Percentiles rank a stretch among this genome's conserved stretches.
These are phyloP conservation scores for Dermochelys coriacea DNA, from an alignment of 2,797 vertebrate species.

Conservation along the genomic window DNA sequence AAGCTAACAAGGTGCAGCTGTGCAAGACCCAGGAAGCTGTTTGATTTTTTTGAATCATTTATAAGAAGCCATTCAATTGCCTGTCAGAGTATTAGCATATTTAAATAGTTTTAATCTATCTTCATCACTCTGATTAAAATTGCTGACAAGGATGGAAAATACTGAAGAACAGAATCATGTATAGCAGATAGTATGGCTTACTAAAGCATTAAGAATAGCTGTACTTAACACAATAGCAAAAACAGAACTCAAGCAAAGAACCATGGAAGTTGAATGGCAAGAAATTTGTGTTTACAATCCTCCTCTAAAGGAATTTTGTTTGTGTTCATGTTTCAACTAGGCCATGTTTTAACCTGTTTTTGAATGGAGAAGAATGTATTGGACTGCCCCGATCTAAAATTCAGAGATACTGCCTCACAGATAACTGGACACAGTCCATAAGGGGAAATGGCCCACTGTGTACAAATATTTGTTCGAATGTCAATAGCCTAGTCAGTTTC, in stretches of 20 bases:
- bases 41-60: conserved; percentile 64
- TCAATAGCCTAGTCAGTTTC: neutral
- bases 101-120: conserved; percentile 73
- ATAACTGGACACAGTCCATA: neutral
- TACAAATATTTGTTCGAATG: neutral
- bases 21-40: neutral
- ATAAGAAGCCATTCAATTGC: conserved; percentile 54
- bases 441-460: neutral
- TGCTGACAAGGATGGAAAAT: conserved; percentile 55
- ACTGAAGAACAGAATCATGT: conserved; percentile 24
- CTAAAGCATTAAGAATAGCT: neutral
- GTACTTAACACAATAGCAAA: neutral
- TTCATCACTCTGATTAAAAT: conserved; percentile 75
- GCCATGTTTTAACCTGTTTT: neutral
- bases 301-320: neutral
- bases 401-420: neutral
- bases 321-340: neutral
- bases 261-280: neutral
- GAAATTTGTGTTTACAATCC: rapidly evolving
- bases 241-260: neutral
- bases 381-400: neutral
- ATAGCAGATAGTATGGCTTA: neutral
- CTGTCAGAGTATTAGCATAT: conserved; percentile 67
- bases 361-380: neutral
- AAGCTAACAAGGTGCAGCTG: conserved; percentile 49